phyloP scores from a whole-genome alignment of 2,797 vertebrate species.

The Smutsia gigantea region DNA sequence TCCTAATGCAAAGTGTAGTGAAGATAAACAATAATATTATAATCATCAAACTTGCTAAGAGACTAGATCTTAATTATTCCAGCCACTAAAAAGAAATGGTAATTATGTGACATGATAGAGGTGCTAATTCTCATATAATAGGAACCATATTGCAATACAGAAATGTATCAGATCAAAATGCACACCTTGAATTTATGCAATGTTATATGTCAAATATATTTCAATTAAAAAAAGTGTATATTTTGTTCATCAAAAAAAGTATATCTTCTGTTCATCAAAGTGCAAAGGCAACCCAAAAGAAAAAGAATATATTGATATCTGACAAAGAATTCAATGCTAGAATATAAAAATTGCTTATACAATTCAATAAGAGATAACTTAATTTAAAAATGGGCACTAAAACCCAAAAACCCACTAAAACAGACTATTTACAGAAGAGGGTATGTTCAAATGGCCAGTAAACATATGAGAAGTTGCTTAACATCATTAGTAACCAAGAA shows the following conservation, averaged over 20 bases:
- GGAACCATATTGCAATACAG: neutral
- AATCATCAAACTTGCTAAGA: neutral
- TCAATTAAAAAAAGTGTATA: neutral
- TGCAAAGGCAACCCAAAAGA: neutral
- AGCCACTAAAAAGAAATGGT: neutral
- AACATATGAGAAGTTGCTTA: neutral
- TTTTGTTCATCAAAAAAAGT: neutral
- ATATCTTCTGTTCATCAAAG: neutral
- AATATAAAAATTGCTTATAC: neutral
- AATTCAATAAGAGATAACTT: neutral
- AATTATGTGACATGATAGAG: neutral
- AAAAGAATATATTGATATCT: neutral
- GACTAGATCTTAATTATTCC: neutral
- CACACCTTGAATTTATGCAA: neutral
- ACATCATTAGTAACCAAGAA: slow-evolving; percentile 8
- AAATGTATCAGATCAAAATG: neutral
- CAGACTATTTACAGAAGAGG: neutral
- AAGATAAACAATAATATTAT: neutral
- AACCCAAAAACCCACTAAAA: neutral
- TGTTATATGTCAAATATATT: neutral
- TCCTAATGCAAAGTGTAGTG: neutral
- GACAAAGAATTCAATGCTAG: neutral
- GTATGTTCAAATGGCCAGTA: neutral
- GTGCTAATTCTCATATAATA: neutral
- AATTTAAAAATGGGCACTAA: neutral